Conservation (phyloP, 2,113 vertebrate species). For the Danio rerio region DNA sequence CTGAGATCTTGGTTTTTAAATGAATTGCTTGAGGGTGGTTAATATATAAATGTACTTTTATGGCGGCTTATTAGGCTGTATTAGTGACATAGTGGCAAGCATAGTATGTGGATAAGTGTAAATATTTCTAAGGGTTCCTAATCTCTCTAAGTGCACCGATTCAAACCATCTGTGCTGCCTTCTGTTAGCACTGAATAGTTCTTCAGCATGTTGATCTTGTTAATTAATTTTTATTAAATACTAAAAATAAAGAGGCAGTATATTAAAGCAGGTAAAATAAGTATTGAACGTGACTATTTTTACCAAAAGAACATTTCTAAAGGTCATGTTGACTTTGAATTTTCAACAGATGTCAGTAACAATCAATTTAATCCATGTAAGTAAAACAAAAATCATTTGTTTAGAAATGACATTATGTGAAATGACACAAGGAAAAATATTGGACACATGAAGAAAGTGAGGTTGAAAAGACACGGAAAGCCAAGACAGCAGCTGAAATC, state of each 20-base stretch:
- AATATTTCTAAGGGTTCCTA: slow-evolving; percentile 29
- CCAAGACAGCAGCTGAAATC: too few species aligned
- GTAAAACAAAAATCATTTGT: too few species aligned
- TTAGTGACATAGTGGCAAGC: background rate
- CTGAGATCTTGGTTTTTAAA: background rate
- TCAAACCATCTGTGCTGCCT: slow-evolving; percentile 38
- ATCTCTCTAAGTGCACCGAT: slow-evolving; percentile 1
- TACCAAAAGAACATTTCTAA: too few species aligned
- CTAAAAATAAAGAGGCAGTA: background rate
- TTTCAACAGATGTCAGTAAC: too few species aligned
- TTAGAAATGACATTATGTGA: too few species aligned
- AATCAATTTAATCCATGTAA: too few species aligned
- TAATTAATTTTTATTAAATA: background rate
- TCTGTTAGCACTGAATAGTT: slow-evolving; percentile 10
- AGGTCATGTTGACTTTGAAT: too few species aligned
- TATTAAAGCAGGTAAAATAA: too few species aligned
- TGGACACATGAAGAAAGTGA: too few species aligned
- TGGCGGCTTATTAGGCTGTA: background rate
- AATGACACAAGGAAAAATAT: too few species aligned
- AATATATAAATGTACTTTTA: background rate
- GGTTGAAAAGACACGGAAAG: too few species aligned
- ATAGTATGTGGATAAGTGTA: slow-evolving; percentile 30
- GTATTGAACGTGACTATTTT: too few species aligned
- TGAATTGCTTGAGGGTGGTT: background rate
- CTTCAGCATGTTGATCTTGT: background rate